These are phyloP conservation scores for Vollenhovia emeryi DNA, from an alignment of 1,140 invertebrate species.

Conservation along the genomic window DNA sequence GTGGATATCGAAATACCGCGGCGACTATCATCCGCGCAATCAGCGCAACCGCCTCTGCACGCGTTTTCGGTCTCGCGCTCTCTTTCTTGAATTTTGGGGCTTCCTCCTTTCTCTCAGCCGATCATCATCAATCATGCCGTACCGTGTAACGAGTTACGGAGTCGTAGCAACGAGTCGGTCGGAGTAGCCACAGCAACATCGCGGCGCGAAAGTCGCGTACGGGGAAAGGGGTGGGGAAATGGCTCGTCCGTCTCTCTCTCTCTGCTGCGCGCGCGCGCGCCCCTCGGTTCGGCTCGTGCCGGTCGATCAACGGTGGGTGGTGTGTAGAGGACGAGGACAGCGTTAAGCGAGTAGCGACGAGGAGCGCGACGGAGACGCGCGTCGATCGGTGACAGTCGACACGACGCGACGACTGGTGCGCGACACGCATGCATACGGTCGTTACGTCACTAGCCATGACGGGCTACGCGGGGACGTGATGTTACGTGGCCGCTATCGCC, in stretches of 20 bases:
- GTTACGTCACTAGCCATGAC: constrained; percentile 36
- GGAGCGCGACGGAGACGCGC: neutral
- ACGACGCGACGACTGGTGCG: constrained; percentile 3
- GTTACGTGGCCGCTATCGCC: constrained; percentile 63
- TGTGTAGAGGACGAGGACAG: constrained; percentile 37
- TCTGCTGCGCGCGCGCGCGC: constrained; percentile 64
- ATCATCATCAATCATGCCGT: constrained; percentile 6
- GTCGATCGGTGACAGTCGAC: neutral
- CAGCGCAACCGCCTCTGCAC: constrained; percentile 51
- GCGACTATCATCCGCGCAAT: constrained; percentile 49
- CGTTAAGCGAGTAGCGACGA: constrained; percentile 6
- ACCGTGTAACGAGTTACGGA: too few species aligned
- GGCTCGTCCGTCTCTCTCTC: neutral
- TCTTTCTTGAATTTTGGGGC: constrained; percentile 1
- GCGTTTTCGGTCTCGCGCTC: neutral
- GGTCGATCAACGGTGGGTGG: constrained; percentile 69
- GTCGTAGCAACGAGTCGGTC: neutral
- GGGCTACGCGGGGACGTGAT: constrained; percentile 61
- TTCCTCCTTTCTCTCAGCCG: constrained; percentile 1
- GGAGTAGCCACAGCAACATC: constrained; percentile 50
- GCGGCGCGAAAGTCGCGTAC: constrained; percentile 39
- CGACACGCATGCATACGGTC: neutral
- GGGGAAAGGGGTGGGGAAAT: constrained; percentile 4
- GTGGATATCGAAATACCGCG: constrained; percentile 67
- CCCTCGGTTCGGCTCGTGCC: constrained; percentile 56